A percentile compares a stretch with the other conserved stretches of the same genome.
These are phyloP conservation scores for Brachirus orientalis DNA, from an alignment of 2,113 vertebrate species.

Conservation along the genomic window DNA sequence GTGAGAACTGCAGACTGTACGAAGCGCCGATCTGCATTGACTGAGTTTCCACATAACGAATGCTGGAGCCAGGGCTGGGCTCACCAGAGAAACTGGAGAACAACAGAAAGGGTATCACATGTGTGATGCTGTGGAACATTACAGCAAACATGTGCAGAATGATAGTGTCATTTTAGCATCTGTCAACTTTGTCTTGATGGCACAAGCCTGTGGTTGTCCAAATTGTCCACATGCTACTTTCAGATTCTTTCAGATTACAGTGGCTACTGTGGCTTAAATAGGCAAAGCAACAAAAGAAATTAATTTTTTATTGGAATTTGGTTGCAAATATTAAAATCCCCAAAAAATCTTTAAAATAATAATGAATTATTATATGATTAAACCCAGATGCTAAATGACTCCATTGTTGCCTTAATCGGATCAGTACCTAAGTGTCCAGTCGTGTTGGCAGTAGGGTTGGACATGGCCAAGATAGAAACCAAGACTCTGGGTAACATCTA, in stretches of 20 bases:
- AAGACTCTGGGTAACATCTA: conserved; percentile 96
- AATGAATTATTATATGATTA: neutral
- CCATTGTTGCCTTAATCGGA: neutral
- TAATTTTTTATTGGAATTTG: too few relatives aligned
- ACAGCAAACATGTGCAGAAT: neutral
- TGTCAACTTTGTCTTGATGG: neutral
- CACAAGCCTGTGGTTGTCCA: too few relatives aligned
- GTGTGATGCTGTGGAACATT: neutral
- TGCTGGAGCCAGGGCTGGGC: conserved; percentile 91
- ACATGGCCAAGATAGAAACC: conserved; percentile 97
- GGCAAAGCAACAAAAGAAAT: neutral
- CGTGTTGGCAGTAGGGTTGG: conserved; percentile 95
- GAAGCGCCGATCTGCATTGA: conserved; percentile 98
- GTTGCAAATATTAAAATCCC: too few relatives aligned
- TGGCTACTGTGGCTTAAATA: neutral
- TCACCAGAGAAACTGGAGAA: conserved; percentile 83
- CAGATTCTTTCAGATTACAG: too few relatives aligned
- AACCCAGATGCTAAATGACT: neutral
- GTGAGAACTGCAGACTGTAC: conserved; percentile 95
- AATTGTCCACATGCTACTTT: neutral
- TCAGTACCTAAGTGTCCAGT: conserved; percentile 95
- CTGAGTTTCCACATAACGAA: conserved; percentile 98
- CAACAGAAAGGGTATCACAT: neutral
- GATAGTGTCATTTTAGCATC: neutral
- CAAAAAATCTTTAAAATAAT: too few relatives aligned